Evolutionary conservation across 2,888 invertebrate species (phyloP).

Genomic region (Epistrophe grossulariae): DNA sequence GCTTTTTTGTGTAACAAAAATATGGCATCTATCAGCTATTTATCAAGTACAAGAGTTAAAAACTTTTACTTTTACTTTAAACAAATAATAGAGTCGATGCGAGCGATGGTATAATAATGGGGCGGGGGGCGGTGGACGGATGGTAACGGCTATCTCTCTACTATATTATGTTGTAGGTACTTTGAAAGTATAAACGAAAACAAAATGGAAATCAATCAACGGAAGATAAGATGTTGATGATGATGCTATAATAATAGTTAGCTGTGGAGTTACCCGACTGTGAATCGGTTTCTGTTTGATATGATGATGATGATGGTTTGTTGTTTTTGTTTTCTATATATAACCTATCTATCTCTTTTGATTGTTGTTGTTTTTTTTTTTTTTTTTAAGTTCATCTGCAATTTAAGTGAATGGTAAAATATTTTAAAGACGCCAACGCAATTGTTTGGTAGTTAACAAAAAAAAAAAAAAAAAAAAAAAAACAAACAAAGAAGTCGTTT

Average conservation of each 20-base stretch:
- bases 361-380: neutral
- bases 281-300: conserved; percentile 62
- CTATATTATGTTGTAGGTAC: neutral
- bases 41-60: conserved; percentile 54
- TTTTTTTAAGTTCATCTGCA: conserved; percentile 36
- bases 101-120: conserved; percentile 1
- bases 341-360: neutral
- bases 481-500: neutral
- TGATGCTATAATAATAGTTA: conserved; percentile 68
- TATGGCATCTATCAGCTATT: conserved; percentile 69
- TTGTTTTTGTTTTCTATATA: conserved; percentile 7
- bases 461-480: neutral
- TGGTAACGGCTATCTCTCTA: neutral
- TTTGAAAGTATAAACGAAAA: conserved; percentile 68
- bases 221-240: conserved; percentile 58
- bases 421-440: conserved; percentile 55
- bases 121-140: neutral
- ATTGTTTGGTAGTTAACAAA: conserved; percentile 9
- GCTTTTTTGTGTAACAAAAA: conserved; percentile 61
- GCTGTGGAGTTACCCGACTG: conserved; percentile 63
- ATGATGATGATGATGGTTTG: conserved; percentile 1
- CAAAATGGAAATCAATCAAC: conserved; percentile 73
- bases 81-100: conserved; percentile 14
- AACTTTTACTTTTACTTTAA: conserved; percentile 73
- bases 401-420: conserved; percentile 62